Percentiles rank a stretch among this genome's conserved stretches.
Evolutionary conservation across 2,888 invertebrate species (phyloP).

Genomic region (Apantesis nais): DNA sequence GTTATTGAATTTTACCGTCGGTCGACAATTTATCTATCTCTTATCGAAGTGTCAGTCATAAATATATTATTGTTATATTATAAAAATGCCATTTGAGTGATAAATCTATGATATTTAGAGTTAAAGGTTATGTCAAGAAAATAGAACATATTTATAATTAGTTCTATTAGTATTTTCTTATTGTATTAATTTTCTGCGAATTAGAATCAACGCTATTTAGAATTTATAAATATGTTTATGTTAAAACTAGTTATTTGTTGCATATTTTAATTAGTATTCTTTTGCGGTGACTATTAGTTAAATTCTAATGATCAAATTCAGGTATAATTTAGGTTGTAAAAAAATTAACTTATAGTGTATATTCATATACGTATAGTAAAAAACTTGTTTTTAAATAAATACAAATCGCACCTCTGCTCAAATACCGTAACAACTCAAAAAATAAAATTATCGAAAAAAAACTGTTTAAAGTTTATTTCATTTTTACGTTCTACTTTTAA

Average conservation of each 20-base stretch:
- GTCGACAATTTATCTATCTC: background rate
- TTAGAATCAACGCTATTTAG: background rate
- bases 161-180: background rate
- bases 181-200: background rate
- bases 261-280: background rate
- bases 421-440: background rate
- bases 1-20: background rate
- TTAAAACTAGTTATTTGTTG: background rate
- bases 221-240: background rate
- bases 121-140: background rate
- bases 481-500: background rate
- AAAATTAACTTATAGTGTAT: background rate
- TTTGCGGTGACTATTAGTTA: background rate
- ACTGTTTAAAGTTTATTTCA: background rate
- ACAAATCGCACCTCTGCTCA: background rate
- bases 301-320: background rate
- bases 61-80: background rate
- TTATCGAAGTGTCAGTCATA: background rate
- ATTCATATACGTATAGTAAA: constrained; percentile 10
- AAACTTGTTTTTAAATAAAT: constrained; percentile 2
- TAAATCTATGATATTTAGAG: background rate
- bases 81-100: background rate
- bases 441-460: background rate
- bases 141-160: background rate
- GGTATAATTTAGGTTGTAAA: background rate